Base-by-base conservation (phyloP, 2,113 vertebrate species). In the Oreochromis spilurus region DNA sequence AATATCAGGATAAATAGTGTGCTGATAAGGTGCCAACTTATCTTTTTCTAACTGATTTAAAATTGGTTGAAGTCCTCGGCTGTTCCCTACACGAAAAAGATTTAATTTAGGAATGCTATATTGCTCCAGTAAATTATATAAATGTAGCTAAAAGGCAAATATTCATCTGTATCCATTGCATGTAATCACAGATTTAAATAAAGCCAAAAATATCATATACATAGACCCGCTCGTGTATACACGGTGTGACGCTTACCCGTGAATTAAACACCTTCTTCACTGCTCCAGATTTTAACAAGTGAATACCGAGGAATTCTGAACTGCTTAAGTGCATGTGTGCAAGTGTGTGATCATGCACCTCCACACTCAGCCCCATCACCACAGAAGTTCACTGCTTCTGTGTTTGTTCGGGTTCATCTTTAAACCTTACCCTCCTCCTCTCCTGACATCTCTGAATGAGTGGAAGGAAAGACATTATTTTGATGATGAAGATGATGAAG, bases 391-490 rank as follows among this genome's bases (percentile, higher is more conserved):
- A 19, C 58, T 19, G 36, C 72, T 95, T 94, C 91, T 93, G 91
- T 92, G 91, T 90, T 90, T 85, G 53, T 0, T 52, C 26, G 11
- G 72, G 86, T 87, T 84, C 7, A 84, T 85, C 40, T 70, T 45
- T 70, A 43, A 31, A 14, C 91, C 94, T 95, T 95, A 96, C 94
- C 95, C 75, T 93, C 84, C 48, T 95, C 92, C 72, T 95, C 93
- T 2, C 31, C 82, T 17, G 87, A 43, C 21, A 60, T 55, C 81
- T 94, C 94, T 96, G 91, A 82, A 89, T 85, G 40, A 93, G 79
- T 67, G 55, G 70, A 90, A 67, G 92, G 26, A 92, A 87, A 88
- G 26, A 84, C 24, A 24, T 48, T 26, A 29, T 83, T 75, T 36
- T 78, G 81, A 19, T 10, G 45, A 75, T 81, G 52, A 65, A 1